Conservation (phyloP, 37 sponge, comb jelly and placozoan genomes). For the Diacarnus erythraeanus region DNA sequence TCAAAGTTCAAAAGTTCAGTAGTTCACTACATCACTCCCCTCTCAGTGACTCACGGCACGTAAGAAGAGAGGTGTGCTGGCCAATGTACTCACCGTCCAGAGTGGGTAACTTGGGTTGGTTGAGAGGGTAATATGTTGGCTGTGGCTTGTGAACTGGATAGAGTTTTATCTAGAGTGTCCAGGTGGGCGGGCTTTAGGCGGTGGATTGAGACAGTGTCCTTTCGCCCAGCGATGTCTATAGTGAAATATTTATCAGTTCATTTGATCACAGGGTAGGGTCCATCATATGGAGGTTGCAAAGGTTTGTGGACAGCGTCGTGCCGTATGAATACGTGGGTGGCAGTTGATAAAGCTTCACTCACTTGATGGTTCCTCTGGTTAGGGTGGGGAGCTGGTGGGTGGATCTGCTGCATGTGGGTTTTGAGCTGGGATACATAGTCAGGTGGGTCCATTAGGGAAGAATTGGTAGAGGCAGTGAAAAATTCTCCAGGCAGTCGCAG, state of each 20-base stretch:
- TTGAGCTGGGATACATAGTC: slow-evolving; percentile 42
- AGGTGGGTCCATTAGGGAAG: slow-evolving; percentile 24
- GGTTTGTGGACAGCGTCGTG: slow-evolving; percentile 59
- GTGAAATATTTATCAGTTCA: slow-evolving; percentile 61
- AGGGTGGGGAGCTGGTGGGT: slow-evolving; percentile 26
- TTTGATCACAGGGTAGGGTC: slow-evolving; percentile 46
- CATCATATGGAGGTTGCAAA: too few relatives aligned
- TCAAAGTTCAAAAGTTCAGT: too few relatives aligned
- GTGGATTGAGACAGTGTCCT: slow-evolving; percentile 53
- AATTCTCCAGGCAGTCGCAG: slow-evolving; percentile 74
- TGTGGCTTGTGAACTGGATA: too few relatives aligned
- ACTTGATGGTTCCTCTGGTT: slow-evolving; percentile 3
- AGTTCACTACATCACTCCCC: too few relatives aligned
- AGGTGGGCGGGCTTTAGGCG: slow-evolving; percentile 67
- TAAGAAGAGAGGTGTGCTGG: too few relatives aligned
- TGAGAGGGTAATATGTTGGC: too few relatives aligned
- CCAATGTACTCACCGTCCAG: too few relatives aligned
- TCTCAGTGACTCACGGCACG: too few relatives aligned
- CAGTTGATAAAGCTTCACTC: slow-evolving; percentile 15
- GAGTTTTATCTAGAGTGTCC: too few relatives aligned
- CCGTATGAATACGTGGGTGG: slow-evolving; percentile 64
- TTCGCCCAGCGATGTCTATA: slow-evolving; percentile 33
- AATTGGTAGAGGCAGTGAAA: slow-evolving; percentile 23
- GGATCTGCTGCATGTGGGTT: too few relatives aligned
- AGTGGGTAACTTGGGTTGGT: too few relatives aligned